Base-by-base conservation (phyloP, 2,888 invertebrate genomes). In the Parnassius smintheus region DNA sequence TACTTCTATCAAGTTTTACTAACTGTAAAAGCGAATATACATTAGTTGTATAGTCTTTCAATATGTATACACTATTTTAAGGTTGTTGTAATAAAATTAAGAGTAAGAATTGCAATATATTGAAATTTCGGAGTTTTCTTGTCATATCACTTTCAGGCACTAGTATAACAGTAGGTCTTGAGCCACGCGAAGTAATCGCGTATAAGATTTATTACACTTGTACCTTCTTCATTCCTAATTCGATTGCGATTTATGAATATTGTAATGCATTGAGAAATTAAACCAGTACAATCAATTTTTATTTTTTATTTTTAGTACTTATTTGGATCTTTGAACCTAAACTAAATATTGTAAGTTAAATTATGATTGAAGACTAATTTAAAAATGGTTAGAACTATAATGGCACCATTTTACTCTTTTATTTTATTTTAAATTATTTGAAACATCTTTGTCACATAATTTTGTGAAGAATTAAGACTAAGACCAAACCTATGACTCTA, bases 201-300 rank as follows among this genome's bases (percentile, higher is more conserved):
- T 57, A 61, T 56, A 51, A 66, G 61, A 42, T 64, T 52, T 64
- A 64, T 45, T 25, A 57, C 64, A 63, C 65, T 48, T 62, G 55
- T 64, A 65, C 60, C 59, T 67, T 65, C 56, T 64, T 65, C 59
- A 65, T 63, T 63, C 59, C 42, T 55, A 44, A 56, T 56, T 41
- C 45, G 45, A 59, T 63, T 63, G 63, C 56, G 56, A 59, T 60
- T 48, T 67, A 65, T 64, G 58, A 55, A 64, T 66, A 68, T 62
- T 65, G 64, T 68, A 66, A 64, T 59, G 59, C 61, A 65, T 66
- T 68, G 61, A 49, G 61, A 53, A 64, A 64, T 64, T 64, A 67
- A 66, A 64, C 65, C 57, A 54, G 41, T 63, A 59, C 60, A 49
- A 57, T 58, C 8, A 9, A 62, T 9, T 52, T 42, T n/a, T 56